Evolutionary conservation across 2,888 invertebrate species (phyloP), one percentile per base, ranked within the genome.

Genomic region (Drosophila paranaensis): DNA sequence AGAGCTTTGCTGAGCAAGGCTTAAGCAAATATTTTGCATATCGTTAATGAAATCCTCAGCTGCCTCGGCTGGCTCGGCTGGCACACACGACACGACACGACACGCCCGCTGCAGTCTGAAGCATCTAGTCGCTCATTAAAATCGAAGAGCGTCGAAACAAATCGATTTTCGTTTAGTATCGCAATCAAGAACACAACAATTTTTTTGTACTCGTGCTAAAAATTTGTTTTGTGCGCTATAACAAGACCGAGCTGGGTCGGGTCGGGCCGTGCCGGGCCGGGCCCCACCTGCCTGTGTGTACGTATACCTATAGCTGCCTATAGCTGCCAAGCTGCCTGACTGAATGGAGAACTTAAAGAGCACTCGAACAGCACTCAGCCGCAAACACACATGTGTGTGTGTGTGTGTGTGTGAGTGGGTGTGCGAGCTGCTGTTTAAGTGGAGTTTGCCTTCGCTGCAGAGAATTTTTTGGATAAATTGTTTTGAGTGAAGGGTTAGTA

Each of bases 81-180:
- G 2, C 68, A 50, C 25, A 42, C 20, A 20, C 20, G n/a, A n/a
- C n/a, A n/a, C n/a, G n/a, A n/a, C 40, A 39, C 30, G 39, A 14
- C 9, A 14, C 9, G 14, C 37, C 14, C 37, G 39, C 37, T 25
- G 37, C 65, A 58, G 48, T 58, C 58, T 75, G 62, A 75, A 77
- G 80, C 68, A 77, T 71, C 72, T 64, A 77, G 82, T 68, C 81
- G 71, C 81, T 82, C 82, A 81, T 79, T 82, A 79, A 82, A 79
- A 77, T 79, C 60, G 74, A 71, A 71, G 68, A 78, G 82, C 82
- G 78, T 78, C 74, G 69, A 74, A 71, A 71, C 74, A 84, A 86
- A 86, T 86, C 86, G 86, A 86, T 86, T 88, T 86, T 87, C 86
- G 89, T 89, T 86, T 86, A 88, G 87, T 84, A 84, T 86, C 88